A percentile compares a stretch with the other conserved stretches of the same genome.
Conservation (phyloP, 1,140 invertebrate species). For the Drosophila subpulchrella region DNA sequence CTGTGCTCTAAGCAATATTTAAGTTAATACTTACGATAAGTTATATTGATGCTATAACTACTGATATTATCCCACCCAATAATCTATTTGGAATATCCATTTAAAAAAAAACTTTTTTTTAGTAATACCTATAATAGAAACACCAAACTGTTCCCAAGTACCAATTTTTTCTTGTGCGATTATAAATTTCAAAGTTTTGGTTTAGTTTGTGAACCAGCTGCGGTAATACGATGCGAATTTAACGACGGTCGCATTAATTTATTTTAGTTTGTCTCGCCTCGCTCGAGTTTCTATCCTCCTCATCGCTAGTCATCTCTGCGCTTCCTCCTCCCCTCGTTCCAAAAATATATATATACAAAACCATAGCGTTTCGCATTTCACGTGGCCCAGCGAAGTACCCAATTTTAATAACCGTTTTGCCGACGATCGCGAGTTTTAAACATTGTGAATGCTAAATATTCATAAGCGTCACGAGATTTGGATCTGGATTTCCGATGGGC, state of each 20-base stretch:
- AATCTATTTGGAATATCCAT: not conserved
- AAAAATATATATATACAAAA: constrained; percentile 4
- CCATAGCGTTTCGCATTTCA: constrained; percentile 36
- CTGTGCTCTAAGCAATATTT: not conserved
- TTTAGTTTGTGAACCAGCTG: constrained; percentile 18
- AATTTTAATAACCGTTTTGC: constrained; percentile 23
- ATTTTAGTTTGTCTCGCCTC: constrained; percentile 35
- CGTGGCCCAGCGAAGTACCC: constrained; percentile 28
- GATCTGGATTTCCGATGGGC: not conserved
- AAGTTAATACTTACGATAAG: not conserved
- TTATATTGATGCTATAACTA: not conserved
- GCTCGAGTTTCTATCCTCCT: constrained; percentile 28
- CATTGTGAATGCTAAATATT: constrained; percentile 20
- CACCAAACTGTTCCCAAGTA: not conserved
- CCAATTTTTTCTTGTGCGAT: constrained; percentile 11
- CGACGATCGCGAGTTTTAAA: constrained; percentile 9
- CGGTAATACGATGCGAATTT: constrained; percentile 48
- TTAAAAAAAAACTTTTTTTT: not conserved
- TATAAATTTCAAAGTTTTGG: constrained; percentile 8
- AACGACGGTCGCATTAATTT: constrained; percentile 45
- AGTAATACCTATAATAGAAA: not conserved
- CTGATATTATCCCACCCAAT: too few relatives aligned
- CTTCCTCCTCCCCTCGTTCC: not conserved
- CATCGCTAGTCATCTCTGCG: not conserved
- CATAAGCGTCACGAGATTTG: constrained; percentile 45